Evolutionary conservation across 1,140 invertebrate species (phyloP).

Genomic region (Drosophila azteca): DNA sequence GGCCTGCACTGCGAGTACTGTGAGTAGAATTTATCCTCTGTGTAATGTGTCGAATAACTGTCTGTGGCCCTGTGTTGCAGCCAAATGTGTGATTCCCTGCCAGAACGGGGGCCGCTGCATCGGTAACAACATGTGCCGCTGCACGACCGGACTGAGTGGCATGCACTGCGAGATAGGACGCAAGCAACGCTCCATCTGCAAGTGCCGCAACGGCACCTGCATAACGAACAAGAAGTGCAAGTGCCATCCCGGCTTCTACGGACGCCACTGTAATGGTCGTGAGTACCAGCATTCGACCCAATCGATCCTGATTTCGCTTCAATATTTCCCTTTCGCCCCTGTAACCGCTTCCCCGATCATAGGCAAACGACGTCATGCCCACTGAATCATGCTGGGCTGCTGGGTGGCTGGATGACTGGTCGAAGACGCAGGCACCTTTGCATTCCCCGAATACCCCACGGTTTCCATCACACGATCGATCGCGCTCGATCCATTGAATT

Average conservation of each 20-base stretch:
- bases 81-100: conserved; percentile 95
- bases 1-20: conserved; percentile 95
- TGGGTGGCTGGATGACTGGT: conserved; percentile 6
- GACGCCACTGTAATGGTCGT: conserved; percentile 72
- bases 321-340: not conserved
- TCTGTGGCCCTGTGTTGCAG: conserved; percentile 83
- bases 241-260: conserved; percentile 71
- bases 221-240: conserved; percentile 87
- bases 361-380: conserved; percentile 57
- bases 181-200: conserved; percentile 88
- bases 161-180: conserved; percentile 94
- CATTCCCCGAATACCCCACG: not conserved
- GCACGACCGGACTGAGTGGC: conserved; percentile 90
- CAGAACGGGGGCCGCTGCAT: conserved; percentile 93
- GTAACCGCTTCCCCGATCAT: not conserved
- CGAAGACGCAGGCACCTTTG: not conserved
- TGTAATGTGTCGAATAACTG: not conserved
- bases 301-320: not conserved
- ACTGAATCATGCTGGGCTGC: conserved; percentile 26
- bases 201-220: conserved; percentile 90
- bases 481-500: conserved; percentile 53
- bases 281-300: conserved; percentile 32
- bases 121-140: conserved; percentile 92
- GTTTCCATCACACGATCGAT: conserved; percentile 28
- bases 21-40: conserved; percentile 85